phyloP scores from a whole-genome alignment of 2,888 invertebrate genomes.

The Acanthosepion pharaonis region DNA sequence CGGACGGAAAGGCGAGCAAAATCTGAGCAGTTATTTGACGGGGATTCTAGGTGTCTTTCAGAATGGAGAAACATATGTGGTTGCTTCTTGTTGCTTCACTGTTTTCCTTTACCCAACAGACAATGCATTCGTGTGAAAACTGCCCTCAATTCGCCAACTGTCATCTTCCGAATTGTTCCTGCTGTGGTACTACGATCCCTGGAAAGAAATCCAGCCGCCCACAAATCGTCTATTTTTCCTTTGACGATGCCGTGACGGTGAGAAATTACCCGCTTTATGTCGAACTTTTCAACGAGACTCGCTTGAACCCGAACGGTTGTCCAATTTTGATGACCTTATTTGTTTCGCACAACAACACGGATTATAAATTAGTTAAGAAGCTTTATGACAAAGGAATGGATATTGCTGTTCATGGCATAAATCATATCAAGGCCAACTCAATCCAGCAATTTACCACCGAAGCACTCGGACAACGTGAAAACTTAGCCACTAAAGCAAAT shows the following conservation, averaged over 20 bases:
- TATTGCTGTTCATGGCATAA: slow-evolving; percentile 66
- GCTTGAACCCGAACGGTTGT: slow-evolving; percentile 51
- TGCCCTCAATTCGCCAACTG: background rate
- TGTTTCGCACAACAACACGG: slow-evolving; percentile 48
- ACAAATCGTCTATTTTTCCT: slow-evolving; percentile 51
- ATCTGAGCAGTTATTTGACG: background rate
- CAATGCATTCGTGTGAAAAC: background rate
- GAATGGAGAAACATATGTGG: background rate
- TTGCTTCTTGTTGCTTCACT: background rate
- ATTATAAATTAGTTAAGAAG: slow-evolving; percentile 55
- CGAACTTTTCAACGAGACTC: slow-evolving; percentile 45
- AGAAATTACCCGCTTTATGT: slow-evolving; percentile 49
- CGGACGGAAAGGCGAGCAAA: background rate
- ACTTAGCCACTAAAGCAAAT: slow-evolving; percentile 60
- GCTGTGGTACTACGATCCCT: background rate
- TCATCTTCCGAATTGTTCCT: slow-evolving; percentile 43
- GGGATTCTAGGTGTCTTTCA: background rate
- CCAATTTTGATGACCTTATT: slow-evolving; percentile 51
- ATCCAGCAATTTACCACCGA: slow-evolving; percentile 59
- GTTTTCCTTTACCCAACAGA: background rate
- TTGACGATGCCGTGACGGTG: slow-evolving; percentile 48
- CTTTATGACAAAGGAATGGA: slow-evolving; percentile 66
- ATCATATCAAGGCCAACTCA: slow-evolving; percentile 60
- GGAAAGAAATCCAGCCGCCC: slow-evolving; percentile 45
- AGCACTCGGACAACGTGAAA: slow-evolving; percentile 62